These are phyloP conservation scores for Papilio helenus DNA, from an alignment of 1,140 invertebrate genomes.

Conservation along the genomic window DNA sequence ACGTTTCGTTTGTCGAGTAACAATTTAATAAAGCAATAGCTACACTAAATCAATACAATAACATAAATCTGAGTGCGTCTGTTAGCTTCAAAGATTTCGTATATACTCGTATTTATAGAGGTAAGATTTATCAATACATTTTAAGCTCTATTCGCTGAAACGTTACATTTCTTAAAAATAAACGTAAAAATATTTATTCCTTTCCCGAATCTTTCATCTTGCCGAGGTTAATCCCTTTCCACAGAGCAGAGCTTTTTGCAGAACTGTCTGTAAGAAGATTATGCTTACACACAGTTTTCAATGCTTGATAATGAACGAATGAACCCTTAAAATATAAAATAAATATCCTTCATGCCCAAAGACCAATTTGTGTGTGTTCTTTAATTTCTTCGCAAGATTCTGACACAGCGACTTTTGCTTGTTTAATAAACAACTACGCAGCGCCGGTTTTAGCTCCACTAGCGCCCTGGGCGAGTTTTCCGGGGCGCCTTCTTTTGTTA, in stretches of 20 bases:
- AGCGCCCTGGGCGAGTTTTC: too few species aligned
- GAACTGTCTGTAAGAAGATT: conserved; percentile 3
- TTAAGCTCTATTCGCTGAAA: background rate
- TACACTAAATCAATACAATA: too few species aligned
- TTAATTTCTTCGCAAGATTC: background rate
- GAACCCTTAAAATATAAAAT: background rate
- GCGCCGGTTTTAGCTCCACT: too few species aligned
- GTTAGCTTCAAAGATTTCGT: too few species aligned
- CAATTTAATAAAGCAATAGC: too few species aligned
- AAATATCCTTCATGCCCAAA: background rate
- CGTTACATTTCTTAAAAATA: background rate
- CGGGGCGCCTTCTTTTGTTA: too few species aligned
- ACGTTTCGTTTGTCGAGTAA: too few species aligned
- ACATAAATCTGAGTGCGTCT: too few species aligned
- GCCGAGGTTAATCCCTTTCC: conserved; percentile 7
- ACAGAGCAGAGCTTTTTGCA: background rate
- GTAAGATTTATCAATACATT: background rate
- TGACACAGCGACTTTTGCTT: background rate
- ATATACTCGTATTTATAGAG: too few species aligned
- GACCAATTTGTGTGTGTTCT: too few species aligned
- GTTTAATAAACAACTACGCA: too few species aligned
- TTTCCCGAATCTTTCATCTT: background rate
- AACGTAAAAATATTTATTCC: background rate
- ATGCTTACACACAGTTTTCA: background rate
- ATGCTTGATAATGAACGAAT: background rate